A percentile compares a stretch with the other conserved stretches of the same genome.
Evolutionary conservation across 1,140 invertebrate genomes (phyloP).

Genomic region (Watersipora subatra): DNA sequence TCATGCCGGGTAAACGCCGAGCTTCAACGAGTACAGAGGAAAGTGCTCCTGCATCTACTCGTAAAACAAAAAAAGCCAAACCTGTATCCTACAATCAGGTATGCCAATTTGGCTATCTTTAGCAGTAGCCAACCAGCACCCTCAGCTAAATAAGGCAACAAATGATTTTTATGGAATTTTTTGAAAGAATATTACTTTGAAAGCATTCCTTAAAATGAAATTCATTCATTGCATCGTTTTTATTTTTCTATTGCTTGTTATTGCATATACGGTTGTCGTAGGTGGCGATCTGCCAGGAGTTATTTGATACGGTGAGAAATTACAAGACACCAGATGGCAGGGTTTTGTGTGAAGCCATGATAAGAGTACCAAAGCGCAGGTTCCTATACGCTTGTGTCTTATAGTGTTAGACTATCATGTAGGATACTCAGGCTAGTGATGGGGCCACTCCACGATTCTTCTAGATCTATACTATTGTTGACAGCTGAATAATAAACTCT

Average conservation of each 20-base stretch:
- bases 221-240: too few relatives aligned
- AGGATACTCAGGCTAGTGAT: too few relatives aligned
- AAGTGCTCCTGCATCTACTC: neutral
- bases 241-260: too few relatives aligned
- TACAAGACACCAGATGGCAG: constrained; percentile 82
- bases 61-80: neutral
- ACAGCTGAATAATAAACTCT: too few relatives aligned
- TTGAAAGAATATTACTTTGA: too few relatives aligned
- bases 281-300: constrained; percentile 69
- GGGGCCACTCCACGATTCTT: too few relatives aligned
- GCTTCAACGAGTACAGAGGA: neutral
- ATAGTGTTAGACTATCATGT: too few relatives aligned
- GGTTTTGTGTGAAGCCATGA: constrained; percentile 81
- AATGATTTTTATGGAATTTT: too few relatives aligned
- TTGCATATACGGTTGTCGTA: too few relatives aligned
- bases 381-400: constrained; percentile 14
- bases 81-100: neutral
- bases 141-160: too few relatives aligned
- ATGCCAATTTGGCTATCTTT: neutral
- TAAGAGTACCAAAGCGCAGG: constrained; percentile 76
- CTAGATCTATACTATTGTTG: too few relatives aligned
- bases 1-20: neutral
- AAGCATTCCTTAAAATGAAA: too few relatives aligned
- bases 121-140: neutral
- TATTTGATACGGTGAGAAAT: constrained; percentile 79